phyloP scores from a whole-genome alignment of 2,797 vertebrate genomes.

The Spinibarbus caldwelli region DNA sequence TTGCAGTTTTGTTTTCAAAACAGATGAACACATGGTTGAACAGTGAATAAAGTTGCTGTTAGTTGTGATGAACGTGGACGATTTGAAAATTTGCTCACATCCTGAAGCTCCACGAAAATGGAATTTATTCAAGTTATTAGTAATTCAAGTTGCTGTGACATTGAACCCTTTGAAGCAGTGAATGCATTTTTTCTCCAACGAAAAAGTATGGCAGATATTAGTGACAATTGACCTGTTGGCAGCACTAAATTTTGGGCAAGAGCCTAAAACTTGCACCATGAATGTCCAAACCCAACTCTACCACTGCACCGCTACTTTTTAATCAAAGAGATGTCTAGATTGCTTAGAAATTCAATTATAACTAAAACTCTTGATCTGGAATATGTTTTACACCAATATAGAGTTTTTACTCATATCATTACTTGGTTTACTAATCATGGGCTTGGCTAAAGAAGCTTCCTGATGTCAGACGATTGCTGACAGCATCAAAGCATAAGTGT shows the following conservation, averaged over 20 bases:
- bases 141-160: background rate
- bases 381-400: background rate
- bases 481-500: background rate
- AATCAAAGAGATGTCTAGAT: background rate
- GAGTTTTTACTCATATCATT: background rate
- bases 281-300: background rate
- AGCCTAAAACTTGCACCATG: background rate
- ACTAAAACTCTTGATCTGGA: background rate
- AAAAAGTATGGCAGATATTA: background rate
- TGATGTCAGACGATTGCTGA: slow-evolving; percentile 29
- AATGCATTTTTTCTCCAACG: background rate
- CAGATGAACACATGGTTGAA: background rate
- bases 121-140: background rate
- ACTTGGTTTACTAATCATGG: background rate
- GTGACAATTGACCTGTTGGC: background rate
- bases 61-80: background rate
- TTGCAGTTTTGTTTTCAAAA: background rate
- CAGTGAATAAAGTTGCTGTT: background rate
- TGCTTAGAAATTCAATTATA: background rate
- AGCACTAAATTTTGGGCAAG: background rate
- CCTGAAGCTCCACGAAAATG: background rate
- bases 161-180: background rate
- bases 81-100: background rate
- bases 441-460: slow-evolving; percentile 21
- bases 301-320: too few relatives aligned